phyloP scores from a whole-genome alignment of 2,113 vertebrate species.

The Atlantisia rogersi region DNA sequence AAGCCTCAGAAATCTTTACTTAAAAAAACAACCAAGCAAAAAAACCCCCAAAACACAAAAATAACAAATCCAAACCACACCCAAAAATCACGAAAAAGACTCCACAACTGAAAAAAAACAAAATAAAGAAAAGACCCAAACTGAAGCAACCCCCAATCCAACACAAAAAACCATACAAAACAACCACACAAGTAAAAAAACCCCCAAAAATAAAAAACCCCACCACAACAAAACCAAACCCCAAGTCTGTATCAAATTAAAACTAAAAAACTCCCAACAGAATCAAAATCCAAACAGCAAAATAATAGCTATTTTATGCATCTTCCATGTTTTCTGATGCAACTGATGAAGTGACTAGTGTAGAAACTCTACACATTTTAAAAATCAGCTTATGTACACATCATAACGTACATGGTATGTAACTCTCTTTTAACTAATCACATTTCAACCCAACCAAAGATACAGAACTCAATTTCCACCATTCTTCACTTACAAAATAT shows the following conservation, averaged over 20 bases:
- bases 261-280: background rate
- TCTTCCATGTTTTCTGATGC: background rate
- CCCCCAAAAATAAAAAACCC: background rate
- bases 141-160: background rate
- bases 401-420: background rate
- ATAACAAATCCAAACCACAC: no score
- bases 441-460: background rate
- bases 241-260: background rate
- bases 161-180: background rate
- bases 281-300: background rate
- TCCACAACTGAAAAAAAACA: accelerated
- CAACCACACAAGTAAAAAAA: background rate
- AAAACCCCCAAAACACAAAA: no score
- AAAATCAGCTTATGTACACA: background rate
- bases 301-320: background rate
- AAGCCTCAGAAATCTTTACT: background rate
- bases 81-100: background rate
- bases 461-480: background rate
- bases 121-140: background rate
- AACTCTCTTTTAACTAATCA: background rate
- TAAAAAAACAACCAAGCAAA: background rate
- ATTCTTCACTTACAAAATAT: background rate
- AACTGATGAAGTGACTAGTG: background rate
- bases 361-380: background rate
- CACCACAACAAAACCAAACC: background rate